Base-by-base conservation (phyloP, 2,888 invertebrate genomes). In the Elegia similella region DNA sequence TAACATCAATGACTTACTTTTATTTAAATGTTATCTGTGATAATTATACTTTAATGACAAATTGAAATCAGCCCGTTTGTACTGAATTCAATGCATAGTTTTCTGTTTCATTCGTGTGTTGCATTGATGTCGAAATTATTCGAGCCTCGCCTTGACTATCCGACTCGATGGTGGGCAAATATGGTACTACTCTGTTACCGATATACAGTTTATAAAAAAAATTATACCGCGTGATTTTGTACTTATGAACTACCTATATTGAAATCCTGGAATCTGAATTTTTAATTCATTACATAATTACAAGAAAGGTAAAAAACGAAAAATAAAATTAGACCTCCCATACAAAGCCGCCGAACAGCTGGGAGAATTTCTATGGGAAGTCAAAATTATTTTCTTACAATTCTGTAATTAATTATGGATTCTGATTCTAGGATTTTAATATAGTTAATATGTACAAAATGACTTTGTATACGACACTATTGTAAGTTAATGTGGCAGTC, bases 1-100 rank as follows among this genome's bases (percentile, higher is more conserved):
- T 47, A 29, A 29, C 10, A 15, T 46, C 48, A 50, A 56, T 38
- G 42, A 56, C 72, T 73, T 70, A 75, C 70, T 78, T 83, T 86
- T 84, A 85, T 84, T 86, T 86, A 85, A 82, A 84, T 76, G 76
- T 87, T 88, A 83, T 86, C 88, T 89, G 88, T 89, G 88, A 88
- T 88, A 87, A 83, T 84, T 87, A 82, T 85, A 82, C 78, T 84
- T 83, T 84, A 81, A 82, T 80, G 78, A 76, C 71, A 73, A 78
- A 77, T 78, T 74, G 68, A 73, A 75, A 72, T 76, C 76, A 70
- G 67, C 69, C 60, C 62, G 61, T 63, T 58, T 65, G 62, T 61
- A 58, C 62, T 64, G 65, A 62, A 68, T 64, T 67, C 63, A 61
- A 68, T 68, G 64, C 66, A 65, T 64, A 57, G 29, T 62, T 63